phyloP scores from a whole-genome alignment of 2,888 invertebrate species.

The Protophormia terraenovae region DNA sequence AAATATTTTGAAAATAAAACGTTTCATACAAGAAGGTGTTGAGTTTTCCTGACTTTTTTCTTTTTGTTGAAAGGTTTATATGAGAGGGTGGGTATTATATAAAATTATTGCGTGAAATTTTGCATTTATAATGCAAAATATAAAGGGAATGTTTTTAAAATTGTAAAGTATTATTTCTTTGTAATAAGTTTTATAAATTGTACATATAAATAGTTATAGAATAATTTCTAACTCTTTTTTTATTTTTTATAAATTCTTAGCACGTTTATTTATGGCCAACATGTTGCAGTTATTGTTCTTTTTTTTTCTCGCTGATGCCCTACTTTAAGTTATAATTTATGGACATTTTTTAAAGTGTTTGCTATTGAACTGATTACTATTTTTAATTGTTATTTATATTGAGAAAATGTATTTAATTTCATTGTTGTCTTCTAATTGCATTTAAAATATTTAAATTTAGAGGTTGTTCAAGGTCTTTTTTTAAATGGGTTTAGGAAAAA shows the following conservation, averaged over 20 bases:
- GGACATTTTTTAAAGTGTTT: no score
- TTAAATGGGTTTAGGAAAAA: no score
- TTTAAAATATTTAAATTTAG: no score
- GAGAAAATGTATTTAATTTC: no score
- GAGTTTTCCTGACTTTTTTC: constrained; percentile 38
- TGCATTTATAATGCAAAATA: constrained; percentile 50
- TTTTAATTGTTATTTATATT: no score
- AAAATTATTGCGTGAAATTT: constrained; percentile 65
- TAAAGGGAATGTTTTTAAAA: neutral
- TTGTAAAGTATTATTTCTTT: constrained; percentile 6
- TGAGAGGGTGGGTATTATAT: constrained; percentile 49
- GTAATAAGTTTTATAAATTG: neutral
- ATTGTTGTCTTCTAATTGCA: no score
- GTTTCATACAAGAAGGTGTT: constrained; percentile 49
- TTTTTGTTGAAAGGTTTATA: neutral
- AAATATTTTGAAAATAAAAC: constrained; percentile 23
- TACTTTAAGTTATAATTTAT: neutral
- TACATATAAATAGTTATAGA: constrained; percentile 7
- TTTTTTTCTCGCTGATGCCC: neutral
- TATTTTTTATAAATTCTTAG: constrained; percentile 41
- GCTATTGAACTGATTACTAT: no score
- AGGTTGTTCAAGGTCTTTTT: no score
- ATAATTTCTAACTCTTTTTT: no score
- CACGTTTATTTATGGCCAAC: constrained; percentile 33
- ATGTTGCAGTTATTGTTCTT: constrained; percentile 1